Evolutionary conservation across 2,113 vertebrate genomes (phyloP).

Genomic region (Myotis brandtii): DNA sequence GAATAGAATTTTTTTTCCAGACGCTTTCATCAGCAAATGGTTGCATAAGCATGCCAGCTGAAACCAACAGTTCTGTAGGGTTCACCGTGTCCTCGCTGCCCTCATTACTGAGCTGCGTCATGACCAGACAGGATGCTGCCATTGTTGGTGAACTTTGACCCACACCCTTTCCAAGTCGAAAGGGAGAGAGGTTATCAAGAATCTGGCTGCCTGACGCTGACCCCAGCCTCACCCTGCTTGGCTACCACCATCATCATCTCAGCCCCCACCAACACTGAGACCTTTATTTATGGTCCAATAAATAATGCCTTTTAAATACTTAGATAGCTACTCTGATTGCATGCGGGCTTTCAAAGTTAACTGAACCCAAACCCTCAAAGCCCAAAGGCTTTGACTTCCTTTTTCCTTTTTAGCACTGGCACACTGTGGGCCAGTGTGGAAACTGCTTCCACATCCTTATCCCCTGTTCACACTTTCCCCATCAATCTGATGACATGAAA

Average conservation of each 20-base stretch:
- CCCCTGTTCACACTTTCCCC: constrained; percentile 82
- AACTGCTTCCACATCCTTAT: constrained; percentile 80
- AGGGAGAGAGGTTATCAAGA: not conserved
- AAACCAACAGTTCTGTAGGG: not conserved
- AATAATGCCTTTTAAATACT: constrained; percentile 1
- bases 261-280: not conserved
- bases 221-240: not conserved
- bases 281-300: constrained; percentile 40
- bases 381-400: constrained; percentile 53
- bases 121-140: not conserved
- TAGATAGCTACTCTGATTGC: constrained; percentile 38
- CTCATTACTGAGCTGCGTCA: not conserved
- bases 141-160: constrained; percentile 1
- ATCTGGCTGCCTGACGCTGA: not conserved
- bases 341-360: constrained; percentile 32
- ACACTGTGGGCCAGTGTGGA: constrained; percentile 70
- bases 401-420: constrained; percentile 71
- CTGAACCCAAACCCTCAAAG: constrained; percentile 24
- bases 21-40: not conserved
- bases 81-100: not conserved
- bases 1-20: not conserved
- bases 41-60: not conserved
- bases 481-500: constrained; percentile 85
- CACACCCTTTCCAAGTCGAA: not conserved
- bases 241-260: not conserved